Percentiles rank a stretch among this genome's conserved stretches.
These are phyloP conservation scores for Andrena flavipes DNA, from an alignment of 2,888 invertebrate species.

Conservation along the genomic window DNA sequence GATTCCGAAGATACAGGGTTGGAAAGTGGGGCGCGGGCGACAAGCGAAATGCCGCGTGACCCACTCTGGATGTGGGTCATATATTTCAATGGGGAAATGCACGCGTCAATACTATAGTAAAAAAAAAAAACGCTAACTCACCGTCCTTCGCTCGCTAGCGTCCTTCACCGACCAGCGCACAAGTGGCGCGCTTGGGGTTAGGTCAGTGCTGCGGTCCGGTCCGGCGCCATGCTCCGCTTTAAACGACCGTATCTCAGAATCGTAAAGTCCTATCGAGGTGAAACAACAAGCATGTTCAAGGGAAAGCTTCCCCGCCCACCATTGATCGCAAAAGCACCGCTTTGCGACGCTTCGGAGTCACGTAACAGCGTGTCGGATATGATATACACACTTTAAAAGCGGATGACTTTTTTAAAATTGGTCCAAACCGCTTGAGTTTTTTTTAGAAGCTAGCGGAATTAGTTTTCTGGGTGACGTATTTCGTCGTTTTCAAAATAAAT, in stretches of 20 bases:
- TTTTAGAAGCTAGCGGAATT: too few species aligned
- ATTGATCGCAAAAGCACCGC: background rate
- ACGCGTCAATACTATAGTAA: background rate
- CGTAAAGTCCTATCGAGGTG: background rate
- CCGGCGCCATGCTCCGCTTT: background rate
- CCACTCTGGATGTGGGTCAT: background rate
- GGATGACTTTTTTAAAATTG: too few species aligned
- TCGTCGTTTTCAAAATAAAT: too few species aligned
- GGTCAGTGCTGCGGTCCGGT: background rate
- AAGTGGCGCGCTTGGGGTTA: background rate
- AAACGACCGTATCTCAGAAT: constrained; percentile 22
- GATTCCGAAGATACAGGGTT: background rate
- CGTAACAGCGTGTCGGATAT: background rate
- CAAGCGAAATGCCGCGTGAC: background rate
- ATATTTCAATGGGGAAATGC: constrained; percentile 8
- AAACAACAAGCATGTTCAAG: constrained; percentile 2
- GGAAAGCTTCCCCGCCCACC: background rate
- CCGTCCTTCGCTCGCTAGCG: background rate
- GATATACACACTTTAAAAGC: too few species aligned
- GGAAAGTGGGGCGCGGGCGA: background rate
- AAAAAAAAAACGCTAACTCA: background rate
- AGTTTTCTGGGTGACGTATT: too few species aligned
- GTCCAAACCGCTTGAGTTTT: too few species aligned
- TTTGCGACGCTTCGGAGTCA: background rate
- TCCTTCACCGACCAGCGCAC: background rate